Evolutionary conservation across 1,140 invertebrate genomes (phyloP).

Genomic region (Pachyrhynchus sulphureomaculatus): DNA sequence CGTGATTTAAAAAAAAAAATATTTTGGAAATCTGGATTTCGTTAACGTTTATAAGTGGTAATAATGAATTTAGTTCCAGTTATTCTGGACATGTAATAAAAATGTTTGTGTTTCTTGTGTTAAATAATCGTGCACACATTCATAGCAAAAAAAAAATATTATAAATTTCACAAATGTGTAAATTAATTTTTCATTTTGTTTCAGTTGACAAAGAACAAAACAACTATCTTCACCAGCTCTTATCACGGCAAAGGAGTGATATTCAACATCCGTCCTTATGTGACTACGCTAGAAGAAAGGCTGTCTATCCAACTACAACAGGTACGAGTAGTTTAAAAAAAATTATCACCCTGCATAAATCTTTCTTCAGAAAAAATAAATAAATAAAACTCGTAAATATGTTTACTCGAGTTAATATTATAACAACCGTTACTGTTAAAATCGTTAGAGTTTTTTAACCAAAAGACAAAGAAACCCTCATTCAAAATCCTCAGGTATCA

Average conservation of each 20-base stretch:
- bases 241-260: constrained; percentile 43
- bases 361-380: no score
- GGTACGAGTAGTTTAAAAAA: constrained; percentile 45
- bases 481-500: constrained; percentile 7
- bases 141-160: no score
- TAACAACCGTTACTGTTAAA: background rate
- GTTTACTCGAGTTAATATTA: background rate
- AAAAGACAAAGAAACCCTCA: constrained; percentile 22
- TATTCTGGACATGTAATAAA: no score
- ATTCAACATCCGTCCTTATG: constrained; percentile 44
- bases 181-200: no score
- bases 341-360: background rate
- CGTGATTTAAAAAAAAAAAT: no score
- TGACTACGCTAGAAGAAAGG: constrained; percentile 49
- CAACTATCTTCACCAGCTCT: constrained; percentile 43
- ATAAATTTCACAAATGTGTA: no score
- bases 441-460: background rate
- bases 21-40: no score
- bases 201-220: constrained; percentile 48
- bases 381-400: background rate
- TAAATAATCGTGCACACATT: no score
- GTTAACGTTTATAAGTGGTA: no score
- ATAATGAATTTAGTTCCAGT: no score
- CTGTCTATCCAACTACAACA: constrained; percentile 51
- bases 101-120: no score